Evolutionary conservation across 2,888 invertebrate species (phyloP).

Genomic region (Caenorhabditis macrosperma): DNA sequence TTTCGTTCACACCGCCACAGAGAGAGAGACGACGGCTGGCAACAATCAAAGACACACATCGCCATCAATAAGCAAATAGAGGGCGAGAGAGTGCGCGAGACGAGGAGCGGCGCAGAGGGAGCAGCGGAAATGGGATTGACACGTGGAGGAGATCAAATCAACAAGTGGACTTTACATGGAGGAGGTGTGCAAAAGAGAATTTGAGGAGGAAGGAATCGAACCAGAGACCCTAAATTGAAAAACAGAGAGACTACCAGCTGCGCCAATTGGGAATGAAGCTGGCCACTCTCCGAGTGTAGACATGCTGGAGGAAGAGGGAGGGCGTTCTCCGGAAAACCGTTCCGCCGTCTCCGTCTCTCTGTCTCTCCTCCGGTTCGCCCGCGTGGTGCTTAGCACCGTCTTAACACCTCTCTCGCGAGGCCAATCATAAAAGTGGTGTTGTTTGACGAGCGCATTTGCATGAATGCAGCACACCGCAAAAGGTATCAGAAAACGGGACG

Average conservation of each 20-base stretch:
- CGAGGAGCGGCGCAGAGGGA: conserved; percentile 11
- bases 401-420: conserved; percentile 38
- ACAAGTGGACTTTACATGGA: conserved; percentile 13
- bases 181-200: no score
- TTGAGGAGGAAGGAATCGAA: no score
- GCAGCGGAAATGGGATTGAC: conserved; percentile 24
- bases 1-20: conserved; percentile 42
- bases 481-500: conserved; percentile 25
- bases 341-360: not conserved
- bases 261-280: no score
- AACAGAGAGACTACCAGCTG: no score
- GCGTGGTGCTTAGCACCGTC: conserved; percentile 27
- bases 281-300: no score
- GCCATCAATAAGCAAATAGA: conserved; percentile 24
- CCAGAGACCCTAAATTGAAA: no score
- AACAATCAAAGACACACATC: conserved; percentile 11
- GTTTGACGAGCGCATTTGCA: conserved; percentile 53
- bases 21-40: conserved; percentile 31
- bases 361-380: not conserved
- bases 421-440: conserved; percentile 48
- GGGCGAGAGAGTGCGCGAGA: not conserved
- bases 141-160: conserved; percentile 15
- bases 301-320: no score
- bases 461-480: conserved; percentile 42
- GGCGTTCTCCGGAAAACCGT: not conserved